Percentiles rank a stretch among this genome's conserved stretches.
phyloP scores from a whole-genome alignment of 2,888 invertebrate genomes.

The Ceramica pisi region DNA sequence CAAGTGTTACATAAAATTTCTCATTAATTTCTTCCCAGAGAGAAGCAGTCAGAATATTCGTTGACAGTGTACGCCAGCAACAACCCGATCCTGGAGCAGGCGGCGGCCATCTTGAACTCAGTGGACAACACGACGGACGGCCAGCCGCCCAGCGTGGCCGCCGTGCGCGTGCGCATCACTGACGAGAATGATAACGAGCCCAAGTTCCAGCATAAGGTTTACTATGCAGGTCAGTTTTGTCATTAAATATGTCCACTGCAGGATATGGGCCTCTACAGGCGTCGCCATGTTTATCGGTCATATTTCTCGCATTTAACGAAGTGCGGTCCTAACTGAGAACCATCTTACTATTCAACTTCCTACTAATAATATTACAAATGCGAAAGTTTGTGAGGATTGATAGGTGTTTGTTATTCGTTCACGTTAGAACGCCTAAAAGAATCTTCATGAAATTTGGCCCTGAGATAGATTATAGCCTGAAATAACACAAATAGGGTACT shows the following conservation, averaged over 20 bases:
- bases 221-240: conserved; percentile 91
- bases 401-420: too few relatives aligned
- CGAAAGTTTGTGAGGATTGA: too few relatives aligned
- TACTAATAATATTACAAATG: too few relatives aligned
- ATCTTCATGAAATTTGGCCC: too few relatives aligned
- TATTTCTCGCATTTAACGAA: too few relatives aligned
- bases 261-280: background rate
- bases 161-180: conserved; percentile 93
- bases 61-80: conserved; percentile 96
- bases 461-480: too few relatives aligned
- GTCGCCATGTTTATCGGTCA: background rate
- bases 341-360: too few relatives aligned
- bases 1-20: too few relatives aligned
- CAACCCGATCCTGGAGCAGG: conserved; percentile 93
- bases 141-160: conserved; percentile 93
- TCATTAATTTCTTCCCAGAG: conserved; percentile 84
- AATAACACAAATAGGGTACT: too few relatives aligned
- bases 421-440: too few relatives aligned
- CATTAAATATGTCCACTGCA: background rate
- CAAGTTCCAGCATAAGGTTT: conserved; percentile 91
- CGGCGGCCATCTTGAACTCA: conserved; percentile 82
- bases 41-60: conserved; percentile 93
- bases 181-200: conserved; percentile 97
- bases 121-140: conserved; percentile 82
- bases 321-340: too few relatives aligned